phyloP scores from a whole-genome alignment of 2,888 invertebrate genomes.

The Pemphredon lugubris region DNA sequence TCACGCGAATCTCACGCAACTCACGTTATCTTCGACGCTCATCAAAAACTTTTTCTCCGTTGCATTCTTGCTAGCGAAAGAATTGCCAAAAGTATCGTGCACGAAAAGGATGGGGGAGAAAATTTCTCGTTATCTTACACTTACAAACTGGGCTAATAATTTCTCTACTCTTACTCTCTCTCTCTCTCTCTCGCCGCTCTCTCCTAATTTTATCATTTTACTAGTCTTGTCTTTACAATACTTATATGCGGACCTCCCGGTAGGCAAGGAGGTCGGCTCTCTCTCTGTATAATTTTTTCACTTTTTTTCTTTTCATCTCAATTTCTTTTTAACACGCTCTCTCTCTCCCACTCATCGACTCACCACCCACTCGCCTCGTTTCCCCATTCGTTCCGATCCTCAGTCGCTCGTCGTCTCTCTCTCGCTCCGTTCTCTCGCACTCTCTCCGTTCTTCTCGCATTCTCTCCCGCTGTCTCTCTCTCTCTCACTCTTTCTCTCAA shows the following conservation, averaged over 20 bases:
- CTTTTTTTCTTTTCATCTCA: conserved; percentile 71
- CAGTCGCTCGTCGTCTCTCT: conserved; percentile 58
- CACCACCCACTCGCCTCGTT: no score
- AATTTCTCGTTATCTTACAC: conserved; percentile 63
- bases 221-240: conserved; percentile 79
- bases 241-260: conserved; percentile 80
- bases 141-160: conserved; percentile 72
- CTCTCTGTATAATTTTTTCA: conserved; percentile 80
- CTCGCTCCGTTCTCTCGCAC: conserved; percentile 38
- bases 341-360: conserved; percentile 30
- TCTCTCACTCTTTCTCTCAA: conserved; percentile 46
- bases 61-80: conserved; percentile 63
- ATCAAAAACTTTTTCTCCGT: conserved; percentile 39
- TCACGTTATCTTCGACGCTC: conserved; percentile 18
- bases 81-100: conserved; percentile 69
- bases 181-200: conserved; percentile 64
- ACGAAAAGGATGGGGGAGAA: conserved; percentile 61
- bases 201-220: conserved; percentile 78
- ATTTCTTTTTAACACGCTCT: conserved; percentile 64
- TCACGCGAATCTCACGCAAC: conserved; percentile 40
- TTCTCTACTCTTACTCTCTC: conserved; percentile 72
- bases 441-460: conserved; percentile 41
- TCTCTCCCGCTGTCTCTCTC: conserved; percentile 38
- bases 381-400: no score
- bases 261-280: conserved; percentile 80